Base-by-base conservation (phyloP, 2,113 vertebrate genomes). In the Bos indicus region DNA sequence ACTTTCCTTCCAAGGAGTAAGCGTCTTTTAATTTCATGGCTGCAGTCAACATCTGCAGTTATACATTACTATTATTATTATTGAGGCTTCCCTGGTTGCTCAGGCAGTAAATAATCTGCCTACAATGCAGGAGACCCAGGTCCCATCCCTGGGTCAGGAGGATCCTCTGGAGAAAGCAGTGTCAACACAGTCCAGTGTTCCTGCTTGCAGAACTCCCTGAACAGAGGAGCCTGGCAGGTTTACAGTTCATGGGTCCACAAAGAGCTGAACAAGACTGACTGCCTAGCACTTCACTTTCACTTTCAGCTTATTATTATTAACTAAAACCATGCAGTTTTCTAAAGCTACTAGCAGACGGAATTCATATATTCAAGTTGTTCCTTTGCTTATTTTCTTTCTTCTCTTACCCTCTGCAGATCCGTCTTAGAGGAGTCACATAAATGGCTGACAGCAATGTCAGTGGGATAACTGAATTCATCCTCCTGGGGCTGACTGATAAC, bases 391-490 rank as follows among this genome's bases (percentile, higher is more conserved):
- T 30, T 74, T 51, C 9, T 28, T 51, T 60, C 21, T 40, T 3
- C 1, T 81, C n/a, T 54, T 62, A 28, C 21, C 59, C 14, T 25
- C 60, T 90, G 17, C 91, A 96, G 95, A 40, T 17, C 14, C 3
- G 6, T 30, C 19, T 3, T 7, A 57, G 13, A 8, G 54, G 5
- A 94, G 51, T 10, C 21, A 56, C 36, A 17, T 51, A 67, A 33
- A 97, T 97, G 96, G 91, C 91, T 67, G n/a, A 89, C 6, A 67
- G 64, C 21, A 98, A 94, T 52, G 16, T 64, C 64, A 98, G 74
- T 46, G 11, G 74, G 26, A 30, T 95, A n/a, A 88, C 93, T 1
- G 96, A 98, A 40, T 98, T 95, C 60, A 48, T 96, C 51, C 88
- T 97, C 48, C 77, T 97, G 64, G 96, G 96, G 5, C 59, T 97